phyloP scores from a whole-genome alignment of 2,113 vertebrate species.

The Ovis canadensis region DNA sequence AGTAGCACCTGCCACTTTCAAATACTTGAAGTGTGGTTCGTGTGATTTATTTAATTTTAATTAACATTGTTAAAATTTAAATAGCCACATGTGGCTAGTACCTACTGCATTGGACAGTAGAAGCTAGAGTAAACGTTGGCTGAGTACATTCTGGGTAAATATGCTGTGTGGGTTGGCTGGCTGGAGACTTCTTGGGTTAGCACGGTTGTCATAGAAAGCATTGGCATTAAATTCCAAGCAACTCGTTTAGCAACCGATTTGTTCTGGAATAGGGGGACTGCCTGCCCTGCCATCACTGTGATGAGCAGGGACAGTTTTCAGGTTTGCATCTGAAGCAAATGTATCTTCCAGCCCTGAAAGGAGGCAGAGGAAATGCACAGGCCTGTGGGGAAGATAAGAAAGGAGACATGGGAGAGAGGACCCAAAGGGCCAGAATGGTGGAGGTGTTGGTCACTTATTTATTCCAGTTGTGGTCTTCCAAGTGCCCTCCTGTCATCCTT shows the following conservation, averaged over 20 bases:
- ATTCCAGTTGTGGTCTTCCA: not conserved
- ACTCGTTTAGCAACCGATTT: not conserved
- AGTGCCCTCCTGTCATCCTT: not conserved
- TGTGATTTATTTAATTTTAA: slow-evolving; percentile 20
- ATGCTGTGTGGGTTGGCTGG: not conserved
- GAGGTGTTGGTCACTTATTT: not conserved
- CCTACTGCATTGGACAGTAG: not conserved
- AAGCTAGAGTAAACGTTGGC: not conserved
- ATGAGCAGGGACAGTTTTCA: not conserved
- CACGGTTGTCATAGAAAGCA: slow-evolving; percentile 15
- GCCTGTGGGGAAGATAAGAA: not conserved
- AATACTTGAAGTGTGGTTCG: not conserved
- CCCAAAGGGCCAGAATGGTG: not conserved
- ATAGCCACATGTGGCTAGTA: not conserved
- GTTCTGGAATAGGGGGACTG: not conserved
- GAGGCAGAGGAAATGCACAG: not conserved
- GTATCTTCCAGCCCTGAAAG: not conserved
- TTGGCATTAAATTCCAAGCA: not conserved
- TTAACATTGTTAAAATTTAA: slow-evolving; percentile 28
- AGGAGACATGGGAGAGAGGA: fast-evolving
- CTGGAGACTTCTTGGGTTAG: not conserved
- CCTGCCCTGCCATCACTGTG: not conserved
- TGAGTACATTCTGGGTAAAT: not conserved
- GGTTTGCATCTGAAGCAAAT: not conserved
- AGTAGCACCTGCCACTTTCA: not conserved